Conservation (phyloP, 2,888 invertebrate species). For the Hyposoter didymator region DNA sequence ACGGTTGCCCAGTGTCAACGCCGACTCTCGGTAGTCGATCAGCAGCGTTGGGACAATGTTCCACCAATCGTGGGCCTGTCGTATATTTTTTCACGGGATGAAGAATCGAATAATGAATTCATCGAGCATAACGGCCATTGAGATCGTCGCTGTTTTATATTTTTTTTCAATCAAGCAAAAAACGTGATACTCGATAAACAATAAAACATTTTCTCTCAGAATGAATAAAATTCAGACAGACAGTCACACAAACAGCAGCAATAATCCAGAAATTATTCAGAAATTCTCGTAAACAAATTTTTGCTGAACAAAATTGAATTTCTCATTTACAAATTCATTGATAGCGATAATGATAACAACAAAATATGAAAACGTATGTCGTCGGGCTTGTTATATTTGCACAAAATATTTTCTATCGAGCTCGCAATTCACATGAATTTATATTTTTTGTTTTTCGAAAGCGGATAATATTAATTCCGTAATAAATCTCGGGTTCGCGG, state of each 20-base stretch:
- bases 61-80: too few relatives aligned
- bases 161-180: neutral
- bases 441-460: constrained; percentile 67
- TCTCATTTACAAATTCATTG: neutral
- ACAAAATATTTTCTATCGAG: neutral
- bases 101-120: constrained; percentile 51
- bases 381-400: neutral
- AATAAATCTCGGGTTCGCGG: constrained; percentile 73
- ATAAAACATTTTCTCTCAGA: neutral
- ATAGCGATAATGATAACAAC: neutral
- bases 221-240: neutral
- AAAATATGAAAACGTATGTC: neutral
- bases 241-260: too few relatives aligned
- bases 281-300: neutral
- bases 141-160: neutral
- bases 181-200: neutral
- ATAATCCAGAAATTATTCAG: too few relatives aligned
- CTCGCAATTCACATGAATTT: neutral
- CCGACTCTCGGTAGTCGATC: too few relatives aligned
- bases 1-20: too few relatives aligned
- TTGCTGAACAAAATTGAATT: neutral
- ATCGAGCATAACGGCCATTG: constrained; percentile 15
- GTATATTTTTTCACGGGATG: too few relatives aligned
- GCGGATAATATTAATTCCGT: constrained; percentile 76
- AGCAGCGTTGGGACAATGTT: too few relatives aligned